Base-by-base conservation (phyloP, 2,888 invertebrate genomes). In the Phoronis australis region DNA sequence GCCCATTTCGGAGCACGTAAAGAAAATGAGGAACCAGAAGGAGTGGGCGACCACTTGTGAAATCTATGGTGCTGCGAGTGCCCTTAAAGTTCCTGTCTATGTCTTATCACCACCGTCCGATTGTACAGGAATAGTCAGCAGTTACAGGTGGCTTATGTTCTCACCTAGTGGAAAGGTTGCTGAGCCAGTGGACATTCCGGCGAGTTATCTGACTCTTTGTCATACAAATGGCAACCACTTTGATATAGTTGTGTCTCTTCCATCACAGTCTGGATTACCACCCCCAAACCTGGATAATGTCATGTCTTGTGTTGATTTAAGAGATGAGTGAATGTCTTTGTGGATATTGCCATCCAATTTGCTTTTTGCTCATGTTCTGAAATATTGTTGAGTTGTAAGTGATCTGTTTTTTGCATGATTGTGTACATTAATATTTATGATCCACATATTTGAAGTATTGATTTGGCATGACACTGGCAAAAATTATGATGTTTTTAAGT, bases 211-310 rank as follows among this genome's bases (percentile, higher is more conserved):
- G 5, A 64, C 68, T 9, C 54, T 69, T 12, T 67, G 66, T 47
- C 66, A 67, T 45, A 69, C 66, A 5, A 66, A 69, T 55, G 68
- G 66, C 3, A 69, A 69, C 45, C 68, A 69, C 51, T 69, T 67
- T 54, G 68, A 69, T 45, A 56, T 64, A 35, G 58, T 69, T 9
- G 62, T 61, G 2, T 52, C 64, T 1, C 38, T 45, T 4, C 39
- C 46, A 4, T 12, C 35, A 35, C 67, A 69, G 53, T 69, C 66
- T 55, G 51, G 54, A 20, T 41, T 62, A 6, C 48, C 54, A 4
- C 59, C 61, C 5, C 68, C 68, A 15, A 49, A 52, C 24, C 51
- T 69, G 44, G n/a, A n/a, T n/a, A n/a, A n/a, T n/a, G n/a, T n/a
- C n/a, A n/a, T n/a, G n/a, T n/a, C n/a, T n/a, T n/a, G n/a, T n/a